Conservation (phyloP, 1,140 invertebrate species). For the Zaprionus camerounensis region DNA sequence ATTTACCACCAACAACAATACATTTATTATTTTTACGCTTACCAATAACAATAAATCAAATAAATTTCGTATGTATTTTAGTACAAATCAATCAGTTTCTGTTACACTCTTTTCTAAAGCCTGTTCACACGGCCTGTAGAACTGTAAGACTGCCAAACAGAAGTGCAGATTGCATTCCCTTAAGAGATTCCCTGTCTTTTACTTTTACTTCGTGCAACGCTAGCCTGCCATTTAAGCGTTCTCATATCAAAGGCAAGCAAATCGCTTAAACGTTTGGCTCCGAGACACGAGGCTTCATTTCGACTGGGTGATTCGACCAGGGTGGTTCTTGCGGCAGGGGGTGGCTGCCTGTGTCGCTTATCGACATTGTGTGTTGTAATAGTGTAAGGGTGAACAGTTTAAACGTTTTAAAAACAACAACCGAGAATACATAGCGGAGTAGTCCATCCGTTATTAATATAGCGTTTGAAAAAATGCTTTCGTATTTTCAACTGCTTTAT, state of each 20-base stretch:
- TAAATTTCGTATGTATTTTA: slow-evolving; percentile 73
- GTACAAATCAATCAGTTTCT: slow-evolving; percentile 18
- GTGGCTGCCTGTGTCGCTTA: slow-evolving; percentile 17
- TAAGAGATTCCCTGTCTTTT: slow-evolving; percentile 20
- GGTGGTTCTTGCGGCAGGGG: background rate
- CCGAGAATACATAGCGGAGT: too few relatives aligned
- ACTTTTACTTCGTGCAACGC: slow-evolving; percentile 11
- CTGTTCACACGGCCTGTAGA: background rate
- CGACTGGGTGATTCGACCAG: slow-evolving; percentile 18
- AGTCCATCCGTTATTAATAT: too few relatives aligned
- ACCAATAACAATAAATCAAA: slow-evolving; percentile 61
- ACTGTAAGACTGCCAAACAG: slow-evolving; percentile 16
- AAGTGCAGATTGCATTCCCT: slow-evolving; percentile 8
- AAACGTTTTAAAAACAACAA: slow-evolving; percentile 15
- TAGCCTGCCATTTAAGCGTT: slow-evolving; percentile 34
- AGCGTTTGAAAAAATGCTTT: too few relatives aligned
- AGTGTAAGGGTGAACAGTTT: slow-evolving; percentile 16
- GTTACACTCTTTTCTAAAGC: background rate
- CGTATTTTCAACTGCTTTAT: too few relatives aligned
- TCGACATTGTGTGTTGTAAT: background rate
- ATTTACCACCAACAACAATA: slow-evolving; percentile 31
- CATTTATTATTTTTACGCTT: slow-evolving; percentile 73
- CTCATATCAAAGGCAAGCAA: slow-evolving; percentile 49
- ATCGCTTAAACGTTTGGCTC: slow-evolving; percentile 46
- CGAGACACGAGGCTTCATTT: slow-evolving; percentile 25